Evolutionary conservation across 2,797 vertebrate species (phyloP).

Genomic region (Enteromius paludinosus): DNA sequence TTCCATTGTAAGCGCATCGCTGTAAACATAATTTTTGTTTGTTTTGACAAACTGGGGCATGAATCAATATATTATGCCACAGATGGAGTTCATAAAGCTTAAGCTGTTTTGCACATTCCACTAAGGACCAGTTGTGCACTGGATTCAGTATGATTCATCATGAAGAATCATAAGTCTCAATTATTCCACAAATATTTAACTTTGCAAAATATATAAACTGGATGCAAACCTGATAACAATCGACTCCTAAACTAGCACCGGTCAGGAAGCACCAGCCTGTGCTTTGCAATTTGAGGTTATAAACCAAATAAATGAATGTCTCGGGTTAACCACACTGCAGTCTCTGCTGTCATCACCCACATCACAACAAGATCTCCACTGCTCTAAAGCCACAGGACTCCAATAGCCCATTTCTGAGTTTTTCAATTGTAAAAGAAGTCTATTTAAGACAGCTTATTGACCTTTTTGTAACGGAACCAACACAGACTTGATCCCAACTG

Average conservation of each 20-base stretch:
- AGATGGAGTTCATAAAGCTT: conserved; percentile 14
- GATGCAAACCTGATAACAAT: neutral
- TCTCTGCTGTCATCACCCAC: conserved; percentile 25
- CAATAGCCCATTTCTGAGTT: conserved; percentile 3
- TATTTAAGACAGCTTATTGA: conserved; percentile 9
- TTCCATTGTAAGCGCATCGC: neutral
- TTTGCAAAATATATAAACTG: neutral
- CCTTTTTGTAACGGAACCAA: conserved; percentile 12
- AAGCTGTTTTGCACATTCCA: conserved; percentile 20
- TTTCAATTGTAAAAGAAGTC: neutral
- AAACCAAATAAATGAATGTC: conserved; percentile 28
- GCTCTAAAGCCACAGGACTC: neutral
- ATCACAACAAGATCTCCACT: conserved; percentile 2
- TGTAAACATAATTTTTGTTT: conserved; percentile 5
- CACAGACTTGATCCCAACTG: neutral
- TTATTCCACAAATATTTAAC: neutral
- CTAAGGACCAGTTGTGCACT: neutral
- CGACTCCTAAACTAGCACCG: neutral
- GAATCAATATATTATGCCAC: conserved; percentile 3
- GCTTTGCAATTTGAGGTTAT: conserved; percentile 4
- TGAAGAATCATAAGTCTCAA: neutral
- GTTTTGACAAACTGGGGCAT: conserved; percentile 10
- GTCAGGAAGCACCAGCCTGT: neutral
- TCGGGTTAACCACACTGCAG: conserved; percentile 30
- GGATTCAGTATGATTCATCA: neutral